Conservation (phyloP, 2,888 invertebrate species). For the Pseudanteris insignis region DNA sequence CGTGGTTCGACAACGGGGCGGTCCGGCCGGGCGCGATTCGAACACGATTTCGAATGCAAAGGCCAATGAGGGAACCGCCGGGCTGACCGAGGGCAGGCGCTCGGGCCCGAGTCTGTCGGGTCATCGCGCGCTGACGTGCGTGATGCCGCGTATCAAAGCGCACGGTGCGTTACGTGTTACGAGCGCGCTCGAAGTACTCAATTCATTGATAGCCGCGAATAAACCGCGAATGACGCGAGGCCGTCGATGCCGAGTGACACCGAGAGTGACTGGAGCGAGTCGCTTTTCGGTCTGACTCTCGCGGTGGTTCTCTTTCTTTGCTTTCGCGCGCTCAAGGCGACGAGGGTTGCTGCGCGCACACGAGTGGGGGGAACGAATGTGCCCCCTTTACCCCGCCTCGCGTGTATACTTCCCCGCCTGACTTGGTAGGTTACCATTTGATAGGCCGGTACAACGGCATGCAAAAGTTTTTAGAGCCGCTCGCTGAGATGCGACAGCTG, state of each 20-base stretch:
- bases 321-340: constrained; percentile 26
- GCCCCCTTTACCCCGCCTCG: constrained; percentile 13
- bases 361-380: constrained; percentile 10
- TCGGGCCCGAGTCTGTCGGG: constrained; percentile 12
- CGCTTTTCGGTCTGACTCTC: constrained; percentile 14
- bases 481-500: no score
- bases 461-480: no score
- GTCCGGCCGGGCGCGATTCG: no score
- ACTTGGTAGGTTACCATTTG: no score
- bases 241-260: constrained; percentile 12
- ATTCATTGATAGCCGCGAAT: constrained; percentile 11
- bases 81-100: constrained; percentile 1
- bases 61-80: constrained; percentile 1
- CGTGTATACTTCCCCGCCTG: no score
- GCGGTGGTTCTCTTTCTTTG: constrained; percentile 16
- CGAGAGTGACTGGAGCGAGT: constrained; percentile 22
- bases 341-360: constrained; percentile 13
- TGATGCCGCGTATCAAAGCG: constrained; percentile 7
- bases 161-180: not conserved
- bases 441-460: no score
- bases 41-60: no score
- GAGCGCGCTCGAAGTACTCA: no score
- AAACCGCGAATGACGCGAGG: not conserved
- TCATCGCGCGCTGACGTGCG: constrained; percentile 11
- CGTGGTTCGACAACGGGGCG: no score